These are phyloP conservation scores for Mionectes macconnelli DNA, from an alignment of 2,113 vertebrate genomes.

Conservation along the genomic window DNA sequence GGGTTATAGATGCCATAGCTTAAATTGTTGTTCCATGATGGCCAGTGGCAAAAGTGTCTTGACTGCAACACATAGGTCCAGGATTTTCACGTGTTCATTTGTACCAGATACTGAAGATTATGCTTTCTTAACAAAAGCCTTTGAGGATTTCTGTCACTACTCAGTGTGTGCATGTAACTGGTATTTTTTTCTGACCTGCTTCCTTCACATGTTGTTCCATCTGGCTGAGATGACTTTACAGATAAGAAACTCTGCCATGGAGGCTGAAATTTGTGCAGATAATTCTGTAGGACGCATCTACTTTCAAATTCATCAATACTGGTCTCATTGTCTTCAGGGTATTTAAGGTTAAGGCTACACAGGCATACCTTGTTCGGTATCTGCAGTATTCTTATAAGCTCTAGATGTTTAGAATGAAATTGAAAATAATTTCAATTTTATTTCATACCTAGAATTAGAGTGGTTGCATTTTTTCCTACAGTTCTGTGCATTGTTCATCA, in stretches of 20 bases:
- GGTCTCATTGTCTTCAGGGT: not conserved
- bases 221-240: not conserved
- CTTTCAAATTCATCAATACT: not conserved
- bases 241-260: not conserved
- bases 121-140: not conserved
- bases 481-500: not conserved
- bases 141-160: not conserved
- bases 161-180: not conserved
- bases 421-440: not conserved
- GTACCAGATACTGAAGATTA: not conserved
- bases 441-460: not conserved
- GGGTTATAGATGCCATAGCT: not conserved
- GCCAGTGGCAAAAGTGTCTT: not conserved
- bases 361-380: not conserved
- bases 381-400: not conserved
- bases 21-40: not conserved
- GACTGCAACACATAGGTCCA: not conserved
- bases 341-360: not conserved
- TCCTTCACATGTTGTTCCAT: not conserved
- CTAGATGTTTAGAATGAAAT: not conserved
- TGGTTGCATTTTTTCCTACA: not conserved
- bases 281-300: not conserved
- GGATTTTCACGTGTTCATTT: not conserved
- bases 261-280: not conserved
- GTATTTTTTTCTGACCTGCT: not conserved